Evolutionary conservation across 1,140 invertebrate genomes (phyloP).

Genomic region (Matsumurasca onukii): DNA sequence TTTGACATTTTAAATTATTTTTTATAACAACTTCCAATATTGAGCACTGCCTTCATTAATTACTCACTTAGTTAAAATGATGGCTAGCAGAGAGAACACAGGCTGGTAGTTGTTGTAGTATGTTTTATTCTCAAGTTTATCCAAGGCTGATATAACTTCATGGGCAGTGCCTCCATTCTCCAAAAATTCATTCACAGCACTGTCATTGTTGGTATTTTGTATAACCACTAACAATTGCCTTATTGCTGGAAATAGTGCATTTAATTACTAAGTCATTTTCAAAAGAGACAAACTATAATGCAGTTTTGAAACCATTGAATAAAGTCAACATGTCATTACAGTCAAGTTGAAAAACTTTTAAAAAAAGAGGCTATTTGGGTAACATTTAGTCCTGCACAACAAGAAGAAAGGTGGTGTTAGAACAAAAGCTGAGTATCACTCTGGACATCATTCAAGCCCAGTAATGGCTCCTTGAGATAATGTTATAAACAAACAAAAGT

Average conservation of each 20-base stretch:
- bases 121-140: slow-evolving; percentile 8
- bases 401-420: too few relatives aligned
- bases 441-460: too few relatives aligned
- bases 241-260: slow-evolving; percentile 13
- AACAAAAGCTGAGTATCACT: too few relatives aligned
- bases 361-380: too few relatives aligned
- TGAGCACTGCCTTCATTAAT: neutral
- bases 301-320: too few relatives aligned
- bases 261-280: too few relatives aligned
- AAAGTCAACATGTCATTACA: too few relatives aligned
- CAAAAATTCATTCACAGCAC: neutral
- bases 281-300: too few relatives aligned
- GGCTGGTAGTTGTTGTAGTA: slow-evolving; percentile 10
- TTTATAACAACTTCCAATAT: neutral
- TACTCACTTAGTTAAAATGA: slow-evolving; percentile 5
- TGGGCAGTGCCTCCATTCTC: neutral
- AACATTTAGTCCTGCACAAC: too few relatives aligned
- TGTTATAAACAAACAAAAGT: too few relatives aligned
- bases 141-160: neutral
- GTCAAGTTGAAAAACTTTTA: too few relatives aligned
- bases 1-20: neutral
- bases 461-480: too few relatives aligned
- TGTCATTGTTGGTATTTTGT: neutral
- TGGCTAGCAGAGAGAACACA: neutral
- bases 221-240: neutral